Percentiles rank a stretch among this genome's conserved stretches.
Conservation (phyloP, 2,113 vertebrate species). For the Xiphorhynchus elegans region DNA sequence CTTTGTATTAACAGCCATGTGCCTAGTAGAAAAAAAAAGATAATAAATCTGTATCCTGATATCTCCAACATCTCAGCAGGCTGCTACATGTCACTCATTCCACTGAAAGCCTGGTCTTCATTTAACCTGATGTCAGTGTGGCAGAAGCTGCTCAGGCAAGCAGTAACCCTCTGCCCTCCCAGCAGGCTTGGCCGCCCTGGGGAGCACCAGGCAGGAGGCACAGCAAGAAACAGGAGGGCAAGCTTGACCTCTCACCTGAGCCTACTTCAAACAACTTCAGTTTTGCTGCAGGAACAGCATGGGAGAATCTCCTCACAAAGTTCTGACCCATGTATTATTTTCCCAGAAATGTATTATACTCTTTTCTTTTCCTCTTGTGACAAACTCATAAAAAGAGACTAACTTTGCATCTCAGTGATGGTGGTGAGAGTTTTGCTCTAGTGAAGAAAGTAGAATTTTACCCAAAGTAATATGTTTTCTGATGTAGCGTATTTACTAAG, state of each 20-base stretch:
- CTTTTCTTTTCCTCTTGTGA: not conserved
- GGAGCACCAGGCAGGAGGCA: not conserved
- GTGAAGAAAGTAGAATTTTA: not conserved
- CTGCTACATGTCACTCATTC: conserved; percentile 62
- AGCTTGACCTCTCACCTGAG: not conserved
- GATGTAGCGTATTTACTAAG: not conserved
- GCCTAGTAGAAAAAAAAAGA: not conserved
- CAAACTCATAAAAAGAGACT: not conserved
- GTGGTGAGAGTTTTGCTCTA: not conserved
- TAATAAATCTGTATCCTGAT: not conserved
- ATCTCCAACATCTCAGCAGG: conserved; percentile 60
- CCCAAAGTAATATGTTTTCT: not conserved
- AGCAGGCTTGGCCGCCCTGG: not conserved
- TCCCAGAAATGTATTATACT: not conserved
- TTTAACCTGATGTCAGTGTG: not conserved
- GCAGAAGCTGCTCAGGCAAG: not conserved
- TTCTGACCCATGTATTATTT: not conserved
- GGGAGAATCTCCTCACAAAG: not conserved
- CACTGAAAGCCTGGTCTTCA: conserved; percentile 22
- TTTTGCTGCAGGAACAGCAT: not conserved
- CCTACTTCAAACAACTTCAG: not conserved
- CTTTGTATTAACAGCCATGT: conserved; percentile 48
- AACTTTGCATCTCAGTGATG: not conserved
- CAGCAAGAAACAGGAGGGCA: not conserved
- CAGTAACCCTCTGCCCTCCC: conserved; percentile 23